phyloP scores from a whole-genome alignment of 2,797 vertebrate genomes.

The Avahi laniger region DNA sequence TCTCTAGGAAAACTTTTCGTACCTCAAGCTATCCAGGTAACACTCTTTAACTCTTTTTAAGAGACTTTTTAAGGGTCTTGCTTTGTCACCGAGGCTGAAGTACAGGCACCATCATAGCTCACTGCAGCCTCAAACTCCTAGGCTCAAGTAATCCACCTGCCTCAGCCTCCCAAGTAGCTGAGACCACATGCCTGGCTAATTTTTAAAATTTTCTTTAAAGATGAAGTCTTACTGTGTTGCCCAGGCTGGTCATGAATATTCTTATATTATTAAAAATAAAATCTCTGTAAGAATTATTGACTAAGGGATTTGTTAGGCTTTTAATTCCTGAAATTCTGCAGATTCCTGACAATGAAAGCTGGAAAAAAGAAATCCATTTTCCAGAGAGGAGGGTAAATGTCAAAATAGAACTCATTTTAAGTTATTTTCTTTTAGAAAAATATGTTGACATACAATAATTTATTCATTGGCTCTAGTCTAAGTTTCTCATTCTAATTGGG shows the following conservation, averaged over 20 bases:
- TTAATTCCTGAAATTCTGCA: not conserved
- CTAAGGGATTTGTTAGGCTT: not conserved
- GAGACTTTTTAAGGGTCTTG: not conserved
- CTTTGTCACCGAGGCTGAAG: not conserved
- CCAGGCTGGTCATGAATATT: not conserved
- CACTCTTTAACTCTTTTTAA: not conserved
- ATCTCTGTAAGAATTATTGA: not conserved
- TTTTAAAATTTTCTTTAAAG: not conserved
- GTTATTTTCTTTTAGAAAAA: conserved; percentile 29
- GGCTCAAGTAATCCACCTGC: too few relatives aligned
- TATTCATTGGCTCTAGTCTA: not conserved
- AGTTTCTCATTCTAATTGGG: not conserved
- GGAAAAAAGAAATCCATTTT: not conserved
- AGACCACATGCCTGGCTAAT: not conserved
- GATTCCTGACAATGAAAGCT: not conserved
- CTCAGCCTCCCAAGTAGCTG: not conserved
- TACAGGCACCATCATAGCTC: not conserved
- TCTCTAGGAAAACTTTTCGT: conserved; percentile 91
- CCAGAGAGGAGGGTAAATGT: not conserved
- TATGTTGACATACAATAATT: not conserved
- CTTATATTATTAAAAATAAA: not conserved
- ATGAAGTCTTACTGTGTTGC: not conserved
- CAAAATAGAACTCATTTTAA: not conserved
- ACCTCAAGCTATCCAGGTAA: conserved; percentile 90
- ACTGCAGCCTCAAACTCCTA: not conserved